A percentile compares a stretch with the other conserved stretches of the same genome.
Evolutionary conservation across 2,888 invertebrate genomes (phyloP).

Genomic region (Brenthis daphne): DNA sequence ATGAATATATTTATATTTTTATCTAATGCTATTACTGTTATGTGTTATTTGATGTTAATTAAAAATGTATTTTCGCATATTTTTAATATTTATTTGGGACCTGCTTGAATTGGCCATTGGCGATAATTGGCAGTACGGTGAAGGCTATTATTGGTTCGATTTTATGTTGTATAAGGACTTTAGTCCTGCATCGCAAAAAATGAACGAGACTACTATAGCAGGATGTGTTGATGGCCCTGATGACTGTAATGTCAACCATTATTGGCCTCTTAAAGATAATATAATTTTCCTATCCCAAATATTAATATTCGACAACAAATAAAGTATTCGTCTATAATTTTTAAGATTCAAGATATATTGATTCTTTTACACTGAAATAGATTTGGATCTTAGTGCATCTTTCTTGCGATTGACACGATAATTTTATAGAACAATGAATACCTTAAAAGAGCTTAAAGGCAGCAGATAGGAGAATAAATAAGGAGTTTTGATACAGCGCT

Average conservation of each 20-base stretch:
- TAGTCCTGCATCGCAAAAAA: slow-evolving; percentile 12
- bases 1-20: not conserved
- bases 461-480: slow-evolving; percentile 58
- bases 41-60: not conserved
- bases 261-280: not conserved
- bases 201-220: not conserved
- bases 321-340: no score
- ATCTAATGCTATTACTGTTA: not conserved
- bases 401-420: not conserved
- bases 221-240: not conserved
- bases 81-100: slow-evolving; percentile 18
- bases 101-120: slow-evolving; percentile 62
- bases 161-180: slow-evolving; percentile 43
- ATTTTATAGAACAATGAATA: not conserved
- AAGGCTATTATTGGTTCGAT: slow-evolving; percentile 53
- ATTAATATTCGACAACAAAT: no score
- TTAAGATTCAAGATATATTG: not conserved
- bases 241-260: not conserved
- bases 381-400: not conserved
- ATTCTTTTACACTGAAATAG: not conserved
- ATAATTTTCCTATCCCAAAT: no score
- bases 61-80: slow-evolving; percentile 4
- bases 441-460: slow-evolving; percentile 5
- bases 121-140: slow-evolving; percentile 71
- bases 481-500: slow-evolving; percentile 78